phyloP scores from a whole-genome alignment of 2,797 vertebrate species.

The Salmo trutta region DNA sequence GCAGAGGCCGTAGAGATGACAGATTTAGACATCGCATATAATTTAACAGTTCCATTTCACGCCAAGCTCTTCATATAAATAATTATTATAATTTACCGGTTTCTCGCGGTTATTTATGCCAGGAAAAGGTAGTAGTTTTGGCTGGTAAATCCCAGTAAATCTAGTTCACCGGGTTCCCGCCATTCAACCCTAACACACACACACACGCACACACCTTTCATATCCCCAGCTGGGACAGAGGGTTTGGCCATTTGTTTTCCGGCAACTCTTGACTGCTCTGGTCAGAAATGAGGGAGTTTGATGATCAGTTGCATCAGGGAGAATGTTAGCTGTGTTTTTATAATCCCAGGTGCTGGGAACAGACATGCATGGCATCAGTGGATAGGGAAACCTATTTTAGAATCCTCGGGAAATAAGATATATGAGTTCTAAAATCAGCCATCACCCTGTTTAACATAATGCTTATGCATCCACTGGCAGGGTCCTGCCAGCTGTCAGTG shows the following conservation, averaged over 20 bases:
- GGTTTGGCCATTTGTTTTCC: constrained; percentile 95
- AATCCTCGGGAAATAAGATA: constrained; percentile 45
- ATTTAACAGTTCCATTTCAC: too few relatives aligned
- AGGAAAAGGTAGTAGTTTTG: too few relatives aligned
- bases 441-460: constrained; percentile 51
- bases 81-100: too few relatives aligned
- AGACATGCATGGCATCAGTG: constrained; percentile 10
- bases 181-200: constrained; percentile 17
- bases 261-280: constrained; percentile 86
- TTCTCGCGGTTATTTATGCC: too few relatives aligned
- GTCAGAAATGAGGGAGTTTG: not conserved
- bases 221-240: constrained; percentile 91
- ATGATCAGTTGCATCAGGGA: not conserved
- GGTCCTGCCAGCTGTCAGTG: constrained; percentile 48
- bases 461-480: constrained; percentile 42
- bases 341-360: constrained; percentile 2
- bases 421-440: constrained; percentile 61
- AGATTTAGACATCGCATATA: too few relatives aligned
- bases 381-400: constrained; percentile 29
- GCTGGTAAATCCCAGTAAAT: too few relatives aligned
- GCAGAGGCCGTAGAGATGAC: too few relatives aligned
- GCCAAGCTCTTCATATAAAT: too few relatives aligned
- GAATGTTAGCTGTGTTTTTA: not conserved
- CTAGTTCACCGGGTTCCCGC: too few relatives aligned
- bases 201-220: constrained; percentile 15